Evolutionary conservation across 2,888 invertebrate species (phyloP).

Genomic region (Cerastis rubricosa): DNA sequence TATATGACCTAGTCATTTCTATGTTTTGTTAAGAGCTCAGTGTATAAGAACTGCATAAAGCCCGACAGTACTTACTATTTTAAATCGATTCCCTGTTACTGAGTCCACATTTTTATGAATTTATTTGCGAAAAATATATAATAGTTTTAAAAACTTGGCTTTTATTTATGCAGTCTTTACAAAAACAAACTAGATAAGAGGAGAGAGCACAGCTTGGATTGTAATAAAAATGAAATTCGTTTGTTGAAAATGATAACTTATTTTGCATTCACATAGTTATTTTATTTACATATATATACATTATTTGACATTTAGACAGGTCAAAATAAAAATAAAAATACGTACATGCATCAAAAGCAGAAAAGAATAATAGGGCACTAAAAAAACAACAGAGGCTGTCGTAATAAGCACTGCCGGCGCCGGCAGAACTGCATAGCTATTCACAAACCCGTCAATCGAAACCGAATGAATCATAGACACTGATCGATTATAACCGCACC

Average conservation of each 20-base stretch:
- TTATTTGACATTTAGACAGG: too few species aligned
- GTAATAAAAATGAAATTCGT: not conserved
- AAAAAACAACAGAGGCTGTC: too few species aligned
- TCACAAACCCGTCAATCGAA: too few species aligned
- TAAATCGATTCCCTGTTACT: conserved; percentile 8
- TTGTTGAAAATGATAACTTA: not conserved
- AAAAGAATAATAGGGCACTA: too few species aligned
- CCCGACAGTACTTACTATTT: conserved; percentile 45
- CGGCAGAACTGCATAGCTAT: too few species aligned
- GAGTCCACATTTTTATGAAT: conserved; percentile 18
- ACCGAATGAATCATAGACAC: too few species aligned
- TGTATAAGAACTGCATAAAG: conserved; percentile 21
- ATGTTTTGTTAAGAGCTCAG: conserved; percentile 27
- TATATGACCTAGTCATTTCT: conserved; percentile 64
- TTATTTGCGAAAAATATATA: conserved; percentile 50
- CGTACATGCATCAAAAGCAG: too few species aligned
- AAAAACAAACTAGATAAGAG: not conserved
- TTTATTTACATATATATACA: too few species aligned
- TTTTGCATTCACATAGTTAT: not conserved
- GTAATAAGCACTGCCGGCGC: too few species aligned
- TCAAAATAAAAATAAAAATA: too few species aligned
- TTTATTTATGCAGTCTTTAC: conserved; percentile 9
- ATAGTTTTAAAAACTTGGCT: conserved; percentile 4
- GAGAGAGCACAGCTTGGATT: not conserved
- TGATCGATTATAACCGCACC: too few species aligned